Percentiles rank a stretch among this genome's conserved stretches.
These are phyloP conservation scores for Anagrus nilaparvatae DNA, from an alignment of 1,140 invertebrate species.

Conservation along the genomic window DNA sequence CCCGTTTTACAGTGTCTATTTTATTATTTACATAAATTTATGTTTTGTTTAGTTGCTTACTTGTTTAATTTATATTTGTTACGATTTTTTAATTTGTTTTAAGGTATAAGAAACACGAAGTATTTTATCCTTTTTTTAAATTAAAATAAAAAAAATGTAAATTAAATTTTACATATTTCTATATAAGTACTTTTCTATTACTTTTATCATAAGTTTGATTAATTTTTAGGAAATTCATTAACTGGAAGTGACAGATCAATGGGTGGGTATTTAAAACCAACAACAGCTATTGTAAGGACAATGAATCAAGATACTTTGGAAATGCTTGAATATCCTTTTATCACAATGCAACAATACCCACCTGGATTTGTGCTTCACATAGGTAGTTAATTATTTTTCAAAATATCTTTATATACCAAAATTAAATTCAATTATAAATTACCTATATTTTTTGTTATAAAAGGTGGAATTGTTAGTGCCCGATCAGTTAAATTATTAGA, in stretches of 20 bases:
- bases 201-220: no score
- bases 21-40: no score
- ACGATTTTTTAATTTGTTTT: no score
- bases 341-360: constrained; percentile 87
- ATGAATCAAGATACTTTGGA: constrained; percentile 64
- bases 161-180: no score
- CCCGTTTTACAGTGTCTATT: no score
- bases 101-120: no score
- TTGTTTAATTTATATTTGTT: no score
- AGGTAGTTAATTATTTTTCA: no score
- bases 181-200: not conserved
- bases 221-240: constrained; percentile 54
- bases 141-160: no score
- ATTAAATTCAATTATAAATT: constrained; percentile 1
- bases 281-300: constrained; percentile 45
- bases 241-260: constrained; percentile 49
- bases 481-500: constrained; percentile 82
- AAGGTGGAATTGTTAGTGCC: constrained; percentile 76
- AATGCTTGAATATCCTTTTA: constrained; percentile 89
- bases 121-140: no score
- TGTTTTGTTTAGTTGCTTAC: no score
- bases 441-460: constrained; percentile 9
- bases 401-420: constrained; percentile 1
- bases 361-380: constrained; percentile 79
- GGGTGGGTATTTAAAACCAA: constrained; percentile 31